These are phyloP conservation scores for Drosophila bocki DNA, from an alignment of 1,140 invertebrate species.

Conservation along the genomic window DNA sequence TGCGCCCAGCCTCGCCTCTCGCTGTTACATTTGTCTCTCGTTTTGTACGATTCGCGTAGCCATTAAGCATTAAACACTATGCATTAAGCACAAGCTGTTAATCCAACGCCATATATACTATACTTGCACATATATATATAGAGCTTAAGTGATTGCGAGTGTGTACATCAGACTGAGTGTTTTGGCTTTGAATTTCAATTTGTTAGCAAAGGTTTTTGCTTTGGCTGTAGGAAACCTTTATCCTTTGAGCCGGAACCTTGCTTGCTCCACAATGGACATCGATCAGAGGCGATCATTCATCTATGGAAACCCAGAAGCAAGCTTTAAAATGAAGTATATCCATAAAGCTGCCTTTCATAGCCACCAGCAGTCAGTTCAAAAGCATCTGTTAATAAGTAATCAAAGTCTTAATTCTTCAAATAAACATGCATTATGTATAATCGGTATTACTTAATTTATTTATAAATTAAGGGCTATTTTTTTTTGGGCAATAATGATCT, in stretches of 20 bases:
- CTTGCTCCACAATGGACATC: neutral
- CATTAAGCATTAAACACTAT: conserved; percentile 30
- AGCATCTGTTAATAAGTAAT: neutral
- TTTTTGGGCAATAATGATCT: neutral
- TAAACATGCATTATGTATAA: neutral
- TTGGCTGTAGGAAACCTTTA: neutral
- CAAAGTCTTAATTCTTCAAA: neutral
- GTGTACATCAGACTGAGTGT: conserved; percentile 2
- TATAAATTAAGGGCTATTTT: neutral
- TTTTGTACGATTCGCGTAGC: conserved; percentile 31
- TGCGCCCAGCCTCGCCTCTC: conserved; percentile 22
- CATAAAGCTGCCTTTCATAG: neutral
- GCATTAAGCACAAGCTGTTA: conserved; percentile 36
- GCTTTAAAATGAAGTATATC: neutral
- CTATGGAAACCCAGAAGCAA: neutral
- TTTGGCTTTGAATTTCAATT: neutral
- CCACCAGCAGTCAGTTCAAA: conserved; percentile 1
- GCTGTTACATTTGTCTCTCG: conserved; percentile 35
- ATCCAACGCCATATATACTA: conserved; percentile 7
- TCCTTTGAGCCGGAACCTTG: neutral
- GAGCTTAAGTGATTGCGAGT: conserved; percentile 17
- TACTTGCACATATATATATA: conserved; percentile 12
- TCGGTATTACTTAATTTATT: neutral
- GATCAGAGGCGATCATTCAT: neutral
- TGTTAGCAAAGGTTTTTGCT: neutral